Evolutionary conservation across 2,113 vertebrate species (phyloP).

Genomic region (Corythornis vintsioides): DNA sequence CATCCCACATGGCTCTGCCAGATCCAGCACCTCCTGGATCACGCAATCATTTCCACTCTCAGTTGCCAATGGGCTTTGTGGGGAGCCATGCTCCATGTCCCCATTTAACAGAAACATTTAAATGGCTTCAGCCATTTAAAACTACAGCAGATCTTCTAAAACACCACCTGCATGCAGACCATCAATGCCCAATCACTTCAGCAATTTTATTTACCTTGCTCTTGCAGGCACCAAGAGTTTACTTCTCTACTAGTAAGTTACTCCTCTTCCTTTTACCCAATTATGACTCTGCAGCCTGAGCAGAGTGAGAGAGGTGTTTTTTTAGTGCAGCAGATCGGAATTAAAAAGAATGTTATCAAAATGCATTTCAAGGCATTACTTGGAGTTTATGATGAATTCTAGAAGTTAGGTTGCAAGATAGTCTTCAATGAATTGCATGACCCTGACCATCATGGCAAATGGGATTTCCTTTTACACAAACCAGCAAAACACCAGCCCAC

Average conservation of each 20-base stretch:
- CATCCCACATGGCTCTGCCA: background rate
- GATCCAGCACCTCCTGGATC: background rate
- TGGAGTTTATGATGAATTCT: background rate
- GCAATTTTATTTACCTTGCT: background rate
- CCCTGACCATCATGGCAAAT: background rate
- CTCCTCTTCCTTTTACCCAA: background rate
- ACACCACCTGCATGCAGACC: background rate
- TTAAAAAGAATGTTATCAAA: background rate
- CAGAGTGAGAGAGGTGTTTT: background rate
- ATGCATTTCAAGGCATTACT: background rate
- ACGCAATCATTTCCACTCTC: background rate
- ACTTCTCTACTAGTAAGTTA: background rate
- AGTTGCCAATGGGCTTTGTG: background rate
- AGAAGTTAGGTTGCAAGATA: background rate
- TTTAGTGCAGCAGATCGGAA: background rate
- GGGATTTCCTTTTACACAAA: background rate
- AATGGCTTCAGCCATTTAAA: background rate
- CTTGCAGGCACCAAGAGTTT: background rate
- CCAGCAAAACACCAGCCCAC: background rate
- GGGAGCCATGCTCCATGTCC: background rate
- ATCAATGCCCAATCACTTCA: background rate
- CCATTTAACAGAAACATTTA: background rate
- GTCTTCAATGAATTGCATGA: background rate
- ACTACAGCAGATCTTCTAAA: background rate
- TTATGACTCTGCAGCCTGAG: background rate